These are phyloP conservation scores for Clostera curtula DNA, from an alignment of 2,888 invertebrate species.

Conservation along the genomic window DNA sequence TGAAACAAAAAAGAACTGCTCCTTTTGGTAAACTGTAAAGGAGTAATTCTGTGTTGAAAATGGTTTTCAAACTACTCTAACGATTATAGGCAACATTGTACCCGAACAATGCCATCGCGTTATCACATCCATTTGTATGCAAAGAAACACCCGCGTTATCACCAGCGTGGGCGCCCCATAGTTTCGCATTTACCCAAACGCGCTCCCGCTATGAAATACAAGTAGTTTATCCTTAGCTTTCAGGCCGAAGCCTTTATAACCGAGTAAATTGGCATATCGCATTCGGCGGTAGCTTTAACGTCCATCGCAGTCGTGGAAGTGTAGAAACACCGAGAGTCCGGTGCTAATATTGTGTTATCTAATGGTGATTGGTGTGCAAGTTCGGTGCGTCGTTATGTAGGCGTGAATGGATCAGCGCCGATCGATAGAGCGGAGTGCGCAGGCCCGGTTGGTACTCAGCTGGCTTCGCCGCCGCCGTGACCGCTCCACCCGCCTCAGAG, in stretches of 20 bases:
- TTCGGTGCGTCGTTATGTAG: conserved; percentile 54
- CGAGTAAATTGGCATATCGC: conserved; percentile 4
- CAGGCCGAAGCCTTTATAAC: too few relatives aligned
- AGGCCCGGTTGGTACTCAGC: conserved; percentile 52
- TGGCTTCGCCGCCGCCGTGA: conserved; percentile 45
- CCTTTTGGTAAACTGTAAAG: too few relatives aligned
- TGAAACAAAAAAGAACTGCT: too few relatives aligned
- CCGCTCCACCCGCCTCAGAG: conserved; percentile 44
- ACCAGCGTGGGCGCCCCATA: conserved; percentile 41
- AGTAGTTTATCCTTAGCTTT: conserved; percentile 3
- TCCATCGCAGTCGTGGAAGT: conserved; percentile 43
- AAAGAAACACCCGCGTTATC: conserved; percentile 48
- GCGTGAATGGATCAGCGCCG: conserved; percentile 61
- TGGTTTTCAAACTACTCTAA: too few relatives aligned
- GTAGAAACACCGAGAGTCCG: conserved; percentile 39
- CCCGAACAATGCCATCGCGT: conserved; percentile 18
- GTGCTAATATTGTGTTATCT: conserved; percentile 63
- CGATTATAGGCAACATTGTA: conserved; percentile 18
- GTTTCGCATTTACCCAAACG: conserved; percentile 16
- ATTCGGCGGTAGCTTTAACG: too few relatives aligned
- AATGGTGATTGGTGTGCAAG: conserved; percentile 63
- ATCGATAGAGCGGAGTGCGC: conserved; percentile 69
- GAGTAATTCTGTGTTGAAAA: too few relatives aligned
- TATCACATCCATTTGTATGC: conserved; percentile 57
- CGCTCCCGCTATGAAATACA: conserved; percentile 12